A percentile compares a stretch with the other conserved stretches of the same genome.
Conservation (phyloP, 1,140 invertebrate genomes). For the Augochlora pura region DNA sequence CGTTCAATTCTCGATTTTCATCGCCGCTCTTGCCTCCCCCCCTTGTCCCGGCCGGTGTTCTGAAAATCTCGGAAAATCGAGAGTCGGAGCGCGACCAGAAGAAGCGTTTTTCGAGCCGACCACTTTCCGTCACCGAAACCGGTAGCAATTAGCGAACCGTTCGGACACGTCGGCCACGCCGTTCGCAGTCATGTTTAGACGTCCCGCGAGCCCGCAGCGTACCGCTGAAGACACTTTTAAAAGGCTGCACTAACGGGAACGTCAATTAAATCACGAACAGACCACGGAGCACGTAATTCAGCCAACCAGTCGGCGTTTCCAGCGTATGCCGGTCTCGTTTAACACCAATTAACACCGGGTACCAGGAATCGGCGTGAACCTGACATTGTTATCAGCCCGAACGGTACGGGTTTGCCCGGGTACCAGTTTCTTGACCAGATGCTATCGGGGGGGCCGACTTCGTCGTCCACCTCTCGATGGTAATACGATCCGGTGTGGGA, state of each 20-base stretch:
- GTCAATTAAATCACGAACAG: constrained; percentile 24
- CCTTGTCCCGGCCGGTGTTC: no score
- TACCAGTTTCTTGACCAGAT: constrained; percentile 6
- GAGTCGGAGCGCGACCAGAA: background rate
- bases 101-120: background rate
- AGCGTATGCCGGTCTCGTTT: background rate
- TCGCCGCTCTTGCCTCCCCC: background rate
- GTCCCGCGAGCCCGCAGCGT: background rate
- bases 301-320: background rate
- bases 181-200: background rate
- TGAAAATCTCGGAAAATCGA: background rate
- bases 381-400: constrained; percentile 19
- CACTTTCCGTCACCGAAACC: constrained; percentile 17
- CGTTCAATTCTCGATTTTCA: background rate
- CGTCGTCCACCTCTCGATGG: background rate
- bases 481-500: background rate
- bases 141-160: background rate
- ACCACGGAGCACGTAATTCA: constrained; percentile 13
- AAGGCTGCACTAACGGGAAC: constrained; percentile 15
- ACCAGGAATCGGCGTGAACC: background rate
- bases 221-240: constrained; percentile 12
- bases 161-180: background rate
- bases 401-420: constrained; percentile 5
- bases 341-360: constrained; percentile 14
- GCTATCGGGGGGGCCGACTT: background rate